phyloP scores from a whole-genome alignment of 2,888 invertebrate species.

The Pammene fasciana region DNA sequence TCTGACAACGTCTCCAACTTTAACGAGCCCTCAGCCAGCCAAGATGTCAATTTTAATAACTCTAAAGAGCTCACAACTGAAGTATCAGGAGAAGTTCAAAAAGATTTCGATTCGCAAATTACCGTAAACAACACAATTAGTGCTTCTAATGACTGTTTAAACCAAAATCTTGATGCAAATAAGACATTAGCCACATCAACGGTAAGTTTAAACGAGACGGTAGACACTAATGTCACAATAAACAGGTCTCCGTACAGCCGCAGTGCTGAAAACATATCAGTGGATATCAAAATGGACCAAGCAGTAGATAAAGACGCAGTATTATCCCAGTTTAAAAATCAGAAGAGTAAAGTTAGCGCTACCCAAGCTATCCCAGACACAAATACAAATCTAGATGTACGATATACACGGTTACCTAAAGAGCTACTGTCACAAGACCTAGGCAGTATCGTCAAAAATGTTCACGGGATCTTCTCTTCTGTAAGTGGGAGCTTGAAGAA shows the following conservation, averaged over 20 bases:
- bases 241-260: conserved; percentile 60
- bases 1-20: conserved; percentile 46
- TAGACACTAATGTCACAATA: conserved; percentile 47
- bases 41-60: conserved; percentile 2
- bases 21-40: conserved; percentile 45
- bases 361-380: conserved; percentile 67
- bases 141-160: conserved; percentile 22
- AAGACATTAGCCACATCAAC: conserved; percentile 62
- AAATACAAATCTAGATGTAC: conserved; percentile 49
- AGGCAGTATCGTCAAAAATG: conserved; percentile 77
- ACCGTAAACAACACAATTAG: not conserved
- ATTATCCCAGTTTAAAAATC: conserved; percentile 62
- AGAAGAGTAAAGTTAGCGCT: conserved; percentile 67
- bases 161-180: conserved; percentile 36
- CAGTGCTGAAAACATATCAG: conserved; percentile 71
- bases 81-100: conserved; percentile 20
- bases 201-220: conserved; percentile 62
- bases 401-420: conserved; percentile 67
- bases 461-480: conserved; percentile 78
- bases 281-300: conserved; percentile 45
- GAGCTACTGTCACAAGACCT: conserved; percentile 73
- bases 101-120: conserved; percentile 13
- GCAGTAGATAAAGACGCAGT: conserved; percentile 62
- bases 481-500: conserved; percentile 76
- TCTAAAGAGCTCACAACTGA: not conserved